Evolutionary conservation across 2,888 invertebrate species (phyloP).

Genomic region (Sarcophaga caerulescens): DNA sequence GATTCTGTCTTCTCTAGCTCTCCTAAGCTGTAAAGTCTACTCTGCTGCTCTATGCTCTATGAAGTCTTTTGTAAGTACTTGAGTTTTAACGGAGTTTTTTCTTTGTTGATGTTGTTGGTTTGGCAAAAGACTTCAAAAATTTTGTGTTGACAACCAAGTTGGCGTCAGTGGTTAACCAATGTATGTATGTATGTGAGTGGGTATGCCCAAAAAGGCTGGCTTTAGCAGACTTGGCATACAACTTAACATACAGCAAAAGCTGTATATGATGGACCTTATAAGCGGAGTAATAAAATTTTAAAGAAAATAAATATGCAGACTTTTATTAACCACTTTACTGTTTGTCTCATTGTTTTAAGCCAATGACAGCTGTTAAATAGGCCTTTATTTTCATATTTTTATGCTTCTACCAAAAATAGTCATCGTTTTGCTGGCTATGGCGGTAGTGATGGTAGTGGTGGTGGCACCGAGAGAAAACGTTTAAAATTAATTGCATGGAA

Average conservation of each 20-base stretch:
- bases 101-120: constrained; percentile 30
- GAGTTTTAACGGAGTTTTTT: constrained; percentile 8
- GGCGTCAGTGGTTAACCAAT: constrained; percentile 66
- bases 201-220: neutral
- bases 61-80: neutral
- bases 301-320: neutral
- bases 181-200: constrained; percentile 24
- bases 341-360: constrained; percentile 36
- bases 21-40: no score
- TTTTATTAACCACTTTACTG: constrained; percentile 27
- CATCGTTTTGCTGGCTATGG: constrained; percentile 27
- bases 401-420: constrained; percentile 41
- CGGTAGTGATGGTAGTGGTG: neutral
- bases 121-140: constrained; percentile 53
- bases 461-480: constrained; percentile 4
- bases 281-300: neutral
- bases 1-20: neutral
- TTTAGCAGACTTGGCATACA: neutral
- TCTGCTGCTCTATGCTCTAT: no score
- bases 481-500: constrained; percentile 57
- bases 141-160: constrained; percentile 66
- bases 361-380: constrained; percentile 62
- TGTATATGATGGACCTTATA: no score
- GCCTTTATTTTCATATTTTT: constrained; percentile 22
- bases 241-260: no score